Evolutionary conservation across 2,888 invertebrate species (phyloP), one percentile per base, ranked within the genome.

Genomic region (Helicoverpa assulta): DNA sequence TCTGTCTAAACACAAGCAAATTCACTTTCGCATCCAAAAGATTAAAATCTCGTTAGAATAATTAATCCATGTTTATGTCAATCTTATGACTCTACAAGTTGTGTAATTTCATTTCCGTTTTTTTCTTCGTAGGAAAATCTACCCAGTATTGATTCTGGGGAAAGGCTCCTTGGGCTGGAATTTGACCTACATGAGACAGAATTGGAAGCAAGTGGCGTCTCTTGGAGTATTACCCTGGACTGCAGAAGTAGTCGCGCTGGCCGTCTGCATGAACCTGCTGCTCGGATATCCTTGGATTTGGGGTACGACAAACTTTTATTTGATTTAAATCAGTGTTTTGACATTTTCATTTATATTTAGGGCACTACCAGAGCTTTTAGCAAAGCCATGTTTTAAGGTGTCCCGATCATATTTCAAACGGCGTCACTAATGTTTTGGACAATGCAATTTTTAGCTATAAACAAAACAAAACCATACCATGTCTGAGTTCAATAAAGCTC

Each of bases 81-180:
- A 33, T 33, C 33, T 33, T 7, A 33, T 33, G 33, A 1, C 33
- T 2, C 33, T 33, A 7, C 33, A 33, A 33, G 8, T 33, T 8
- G 29, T 29, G 29, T 33, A 6, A 33, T 33, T 6, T 33, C 7
- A 33, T 4, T 29, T n/a, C 29, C 29, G 29, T 5, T 37, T 37
- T 56, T 73, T 56, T 73, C 57, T 10, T 77, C 78, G 0, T 85
- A 95, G 95, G 80, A 94, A 92, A 90, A 89, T 95, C 73, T 95
- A 93, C 74, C 95, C 95, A 33, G 93, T 94, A 5, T 88, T 95
- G 52, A 93, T 95, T 73, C 85, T 95, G 68, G 95, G 95, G 1
- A 95, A 95, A 76, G 94, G 91, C 8, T 93, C 95, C 4, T 81
- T 95, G 26, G 92, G 87, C 0, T 94, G 94, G 94, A 89, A 95